Base-by-base conservation (phyloP, 2,113 vertebrate species). In the Noturus placidus region DNA sequence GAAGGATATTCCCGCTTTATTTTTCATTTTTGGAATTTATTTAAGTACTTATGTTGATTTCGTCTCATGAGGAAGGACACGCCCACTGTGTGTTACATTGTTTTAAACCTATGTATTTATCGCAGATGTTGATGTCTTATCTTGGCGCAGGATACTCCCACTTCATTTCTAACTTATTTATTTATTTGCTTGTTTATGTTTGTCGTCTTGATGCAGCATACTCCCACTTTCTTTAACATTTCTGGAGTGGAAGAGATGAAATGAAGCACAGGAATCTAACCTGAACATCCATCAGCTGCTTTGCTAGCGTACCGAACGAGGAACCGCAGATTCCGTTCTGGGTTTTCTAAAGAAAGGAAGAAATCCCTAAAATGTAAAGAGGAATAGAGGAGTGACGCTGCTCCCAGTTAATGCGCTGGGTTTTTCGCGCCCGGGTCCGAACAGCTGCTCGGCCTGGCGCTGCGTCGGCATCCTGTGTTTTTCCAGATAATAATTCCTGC, bases 401-500 rank as follows among this genome's bases (percentile, higher is more conserved):
- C 59, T 42, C 46, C 25, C 56, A 46, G 78, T 97, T 97, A 97
- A 97, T 97, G 96, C 95, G 96, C 97, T 97, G 97, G 97, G 97
- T 97, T 98, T 98, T 96, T 92, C 96, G 96, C 96, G 96, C 96
- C 96, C 95, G 92, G 95, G 93, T 95, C 89, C 96, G 96, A 99
- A 97, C 98, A 99, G 97, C 98, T 99, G 97, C 97, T 96, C 96
- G 93, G 93, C 95, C 96, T 96, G 97, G 96, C 97, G 95, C 96
- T 22, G 30, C 30, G 46, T 94, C 94, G 96, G 95, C 96, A 95
- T 91, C 95, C 95, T 96, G 97, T 97, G 92, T 96, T 96, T 97
- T 97, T 97, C 96, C 94, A 96, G 97, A 99, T 98, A 97, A 98
- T 98, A 97, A 98, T 96, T 97, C 97, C 97, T 96, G 97, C 97